Percentiles rank a stretch among this genome's conserved stretches.
phyloP scores from a whole-genome alignment of 1,140 invertebrate genomes.

The Eulimnadia texana region DNA sequence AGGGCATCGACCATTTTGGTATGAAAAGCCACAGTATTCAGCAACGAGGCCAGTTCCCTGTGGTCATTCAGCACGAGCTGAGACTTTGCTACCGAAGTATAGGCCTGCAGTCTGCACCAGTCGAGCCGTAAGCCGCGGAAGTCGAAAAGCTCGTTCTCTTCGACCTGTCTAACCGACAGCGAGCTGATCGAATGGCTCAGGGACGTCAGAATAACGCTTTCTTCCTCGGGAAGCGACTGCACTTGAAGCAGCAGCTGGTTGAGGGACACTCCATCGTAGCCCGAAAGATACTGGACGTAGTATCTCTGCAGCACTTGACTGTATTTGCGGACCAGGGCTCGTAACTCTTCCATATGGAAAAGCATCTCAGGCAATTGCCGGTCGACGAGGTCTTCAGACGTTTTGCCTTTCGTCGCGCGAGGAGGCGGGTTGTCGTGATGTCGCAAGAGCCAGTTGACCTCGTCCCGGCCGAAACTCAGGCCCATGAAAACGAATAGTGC shows the following conservation, averaged over 20 bases:
- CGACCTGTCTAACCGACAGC: slow-evolving; percentile 71
- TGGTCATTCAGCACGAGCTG: slow-evolving; percentile 72
- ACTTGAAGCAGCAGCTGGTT: slow-evolving; percentile 82
- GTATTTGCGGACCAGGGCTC: slow-evolving; percentile 70
- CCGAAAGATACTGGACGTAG: slow-evolving; percentile 90
- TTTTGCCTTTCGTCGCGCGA: slow-evolving; percentile 59
- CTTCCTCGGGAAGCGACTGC: slow-evolving; percentile 70
- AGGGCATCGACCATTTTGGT: slow-evolving; percentile 96
- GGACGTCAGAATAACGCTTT: slow-evolving; percentile 84
- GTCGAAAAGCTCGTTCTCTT: slow-evolving; percentile 92
- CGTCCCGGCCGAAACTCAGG: slow-evolving; percentile 84
- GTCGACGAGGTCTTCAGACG: slow-evolving; percentile 77
- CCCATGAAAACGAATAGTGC: slow-evolving; percentile 94
- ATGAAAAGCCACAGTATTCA: slow-evolving; percentile 94
- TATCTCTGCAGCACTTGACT: slow-evolving; percentile 95
- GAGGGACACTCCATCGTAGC: slow-evolving; percentile 84
- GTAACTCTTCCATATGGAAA: slow-evolving; percentile 94
- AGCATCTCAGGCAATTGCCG: slow-evolving; percentile 90
- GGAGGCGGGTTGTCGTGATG: slow-evolving; percentile 90
- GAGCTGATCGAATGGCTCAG: slow-evolving; percentile 77
- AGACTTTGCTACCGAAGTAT: slow-evolving; percentile 72
- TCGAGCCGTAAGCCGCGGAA: slow-evolving; percentile 87
- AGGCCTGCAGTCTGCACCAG: slow-evolving; percentile 94
- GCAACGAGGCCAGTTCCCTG: slow-evolving; percentile 67
- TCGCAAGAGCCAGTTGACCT: slow-evolving; percentile 89